Evolutionary conservation across 2,888 invertebrate species (phyloP).

Genomic region (Leptinotarsa juncta): DNA sequence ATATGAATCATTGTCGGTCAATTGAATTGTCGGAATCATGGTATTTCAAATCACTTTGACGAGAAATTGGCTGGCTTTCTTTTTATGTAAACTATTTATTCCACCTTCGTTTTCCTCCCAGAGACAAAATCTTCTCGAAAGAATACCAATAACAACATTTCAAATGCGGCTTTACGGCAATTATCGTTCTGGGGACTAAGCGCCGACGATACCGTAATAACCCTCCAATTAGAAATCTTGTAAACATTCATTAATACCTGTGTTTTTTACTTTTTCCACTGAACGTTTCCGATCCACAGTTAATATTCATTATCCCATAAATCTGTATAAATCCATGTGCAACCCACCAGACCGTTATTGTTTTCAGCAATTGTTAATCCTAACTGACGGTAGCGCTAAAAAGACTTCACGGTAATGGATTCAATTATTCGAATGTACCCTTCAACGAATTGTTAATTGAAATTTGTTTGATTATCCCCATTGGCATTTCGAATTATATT

Average conservation of each 20-base stretch:
- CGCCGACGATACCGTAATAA: background rate
- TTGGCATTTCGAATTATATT: background rate
- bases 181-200: background rate
- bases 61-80: too few species aligned
- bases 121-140: background rate
- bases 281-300: background rate
- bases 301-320: slow-evolving; percentile 23
- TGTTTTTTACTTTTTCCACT: slow-evolving; percentile 9
- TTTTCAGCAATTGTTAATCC: slow-evolving; percentile 31
- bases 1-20: too few species aligned
- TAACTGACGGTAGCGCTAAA: slow-evolving; percentile 29
- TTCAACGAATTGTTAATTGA: slow-evolving; percentile 9
- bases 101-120: too few species aligned
- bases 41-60: too few species aligned
- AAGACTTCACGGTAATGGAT: background rate
- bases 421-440: slow-evolving; percentile 6
- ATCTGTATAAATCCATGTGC: slow-evolving; percentile 29
- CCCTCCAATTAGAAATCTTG: slow-evolving; percentile 2
- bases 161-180: slow-evolving; percentile 1
- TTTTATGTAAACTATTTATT: too few species aligned
- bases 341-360: slow-evolving; percentile 28
- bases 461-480: slow-evolving; percentile 1
- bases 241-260: slow-evolving; percentile 17
- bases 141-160: slow-evolving; percentile 5
- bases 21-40: too few species aligned